These are phyloP conservation scores for Anolis sagrei DNA, from an alignment of 2,113 vertebrate genomes.

Conservation along the genomic window DNA sequence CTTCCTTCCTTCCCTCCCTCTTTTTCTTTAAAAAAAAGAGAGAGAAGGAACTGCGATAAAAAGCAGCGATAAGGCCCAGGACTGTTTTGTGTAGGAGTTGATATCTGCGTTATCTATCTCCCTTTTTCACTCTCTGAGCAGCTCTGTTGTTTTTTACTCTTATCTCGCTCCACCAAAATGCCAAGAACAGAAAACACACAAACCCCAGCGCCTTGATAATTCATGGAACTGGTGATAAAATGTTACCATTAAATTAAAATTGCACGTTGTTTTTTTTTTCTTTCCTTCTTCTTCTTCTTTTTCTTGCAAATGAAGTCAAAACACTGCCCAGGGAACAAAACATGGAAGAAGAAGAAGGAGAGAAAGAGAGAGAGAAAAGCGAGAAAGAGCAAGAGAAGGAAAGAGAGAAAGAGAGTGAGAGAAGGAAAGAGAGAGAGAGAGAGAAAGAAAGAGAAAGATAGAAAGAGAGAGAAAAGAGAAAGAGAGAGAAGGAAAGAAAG, in stretches of 20 bases:
- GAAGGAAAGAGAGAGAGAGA: too few relatives aligned
- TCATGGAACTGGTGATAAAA: conserved; percentile 84
- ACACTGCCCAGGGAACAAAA: background rate
- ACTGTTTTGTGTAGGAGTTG: conserved; percentile 95
- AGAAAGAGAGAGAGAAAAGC: background rate
- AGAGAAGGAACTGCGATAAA: conserved; percentile 86
- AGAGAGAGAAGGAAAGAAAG: background rate
- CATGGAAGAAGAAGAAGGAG: background rate
- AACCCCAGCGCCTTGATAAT: conserved; percentile 79
- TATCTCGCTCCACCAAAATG: conserved; percentile 96
- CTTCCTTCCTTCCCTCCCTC: conserved; percentile 25
- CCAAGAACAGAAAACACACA: conserved; percentile 90
- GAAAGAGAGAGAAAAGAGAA: background rate
- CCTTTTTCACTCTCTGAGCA: conserved; percentile 91
- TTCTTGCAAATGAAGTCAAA: conserved; percentile 61
- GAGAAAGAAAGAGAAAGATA: too few relatives aligned
- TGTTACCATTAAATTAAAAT: conserved; percentile 83
- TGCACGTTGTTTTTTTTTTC: conserved; percentile 53
- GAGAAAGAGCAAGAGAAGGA: too few relatives aligned
- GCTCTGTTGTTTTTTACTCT: conserved; percentile 94
- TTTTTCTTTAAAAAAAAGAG: background rate
- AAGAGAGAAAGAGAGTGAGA: background rate
- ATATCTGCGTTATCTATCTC: conserved; percentile 97
- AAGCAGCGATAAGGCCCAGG: conserved; percentile 89
- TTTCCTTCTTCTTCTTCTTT: too few relatives aligned